phyloP scores from a whole-genome alignment of 1,140 invertebrate species.

The Macrobrachium nipponense region DNA sequence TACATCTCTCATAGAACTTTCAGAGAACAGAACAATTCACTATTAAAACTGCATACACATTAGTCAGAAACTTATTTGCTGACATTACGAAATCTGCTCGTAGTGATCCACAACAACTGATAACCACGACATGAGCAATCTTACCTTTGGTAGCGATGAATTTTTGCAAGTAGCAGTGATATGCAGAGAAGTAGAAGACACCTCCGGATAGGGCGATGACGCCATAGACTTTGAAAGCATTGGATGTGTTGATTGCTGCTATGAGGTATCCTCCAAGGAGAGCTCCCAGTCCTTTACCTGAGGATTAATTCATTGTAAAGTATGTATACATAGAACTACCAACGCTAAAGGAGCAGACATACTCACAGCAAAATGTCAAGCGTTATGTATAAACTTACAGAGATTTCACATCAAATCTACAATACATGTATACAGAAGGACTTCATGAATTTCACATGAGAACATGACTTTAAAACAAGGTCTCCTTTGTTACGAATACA shows the following conservation, averaged over 20 bases:
- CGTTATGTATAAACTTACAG: background rate
- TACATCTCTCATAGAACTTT: too few relatives aligned
- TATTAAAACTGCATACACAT: too few relatives aligned
- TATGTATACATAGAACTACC: too few relatives aligned
- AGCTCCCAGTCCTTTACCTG: constrained; percentile 81
- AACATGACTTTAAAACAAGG: too few relatives aligned
- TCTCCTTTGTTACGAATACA: too few relatives aligned
- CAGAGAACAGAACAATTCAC: background rate
- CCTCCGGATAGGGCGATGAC: constrained; percentile 77
- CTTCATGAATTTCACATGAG: too few relatives aligned
- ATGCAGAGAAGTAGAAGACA: constrained; percentile 77
- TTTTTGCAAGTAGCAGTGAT: constrained; percentile 66
- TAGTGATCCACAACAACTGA: too few relatives aligned
- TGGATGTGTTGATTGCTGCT: constrained; percentile 77
- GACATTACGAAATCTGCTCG: too few relatives aligned
- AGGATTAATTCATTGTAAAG: background rate
- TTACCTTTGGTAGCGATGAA: background rate
- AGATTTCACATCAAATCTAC: background rate
- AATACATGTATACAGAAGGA: background rate
- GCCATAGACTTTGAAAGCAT: constrained; percentile 83
- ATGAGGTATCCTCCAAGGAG: constrained; percentile 83
- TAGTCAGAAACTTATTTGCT: too few relatives aligned
- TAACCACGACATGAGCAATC: too few relatives aligned
- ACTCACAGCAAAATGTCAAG: too few relatives aligned
- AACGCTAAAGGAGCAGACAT: background rate